phyloP scores from a whole-genome alignment of 1,140 invertebrate species.

The Paralvinella palmiformis region DNA sequence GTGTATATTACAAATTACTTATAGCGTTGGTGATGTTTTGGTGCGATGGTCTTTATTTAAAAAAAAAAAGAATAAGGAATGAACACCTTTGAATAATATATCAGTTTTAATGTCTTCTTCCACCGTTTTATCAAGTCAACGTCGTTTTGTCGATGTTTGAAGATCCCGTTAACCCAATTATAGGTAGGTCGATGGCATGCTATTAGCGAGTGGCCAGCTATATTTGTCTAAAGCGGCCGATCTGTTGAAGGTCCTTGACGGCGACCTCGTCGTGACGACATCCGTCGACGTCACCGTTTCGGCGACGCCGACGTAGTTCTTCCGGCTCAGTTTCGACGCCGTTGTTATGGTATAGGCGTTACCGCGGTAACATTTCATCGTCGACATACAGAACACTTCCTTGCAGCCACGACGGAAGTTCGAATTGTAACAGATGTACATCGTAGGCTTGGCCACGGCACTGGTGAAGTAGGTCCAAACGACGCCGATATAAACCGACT shows the following conservation, averaged over 20 bases:
- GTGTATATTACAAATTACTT: no score
- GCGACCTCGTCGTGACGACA: background rate
- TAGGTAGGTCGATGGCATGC: background rate
- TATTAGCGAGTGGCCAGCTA: conserved; percentile 1
- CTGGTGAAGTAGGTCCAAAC: conserved; percentile 22
- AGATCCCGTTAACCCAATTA: no score
- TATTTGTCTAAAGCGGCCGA: background rate
- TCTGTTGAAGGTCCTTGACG: background rate
- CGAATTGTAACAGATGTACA: conserved; percentile 37
- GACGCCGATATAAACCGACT: conserved; percentile 22
- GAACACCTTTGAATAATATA: no score
- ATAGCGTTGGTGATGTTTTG: no score
- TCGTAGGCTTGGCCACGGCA: conserved; percentile 26
- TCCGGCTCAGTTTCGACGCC: conserved; percentile 30
- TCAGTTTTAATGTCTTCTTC: no score
- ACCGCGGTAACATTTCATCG: conserved; percentile 37
- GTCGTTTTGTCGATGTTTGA: no score
- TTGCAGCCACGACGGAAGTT: conserved; percentile 40
- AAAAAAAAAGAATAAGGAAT: no score
- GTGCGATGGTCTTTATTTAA: no score
- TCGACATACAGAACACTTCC: conserved; percentile 39
- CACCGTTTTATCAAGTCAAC: no score
- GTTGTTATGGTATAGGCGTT: conserved; percentile 37
- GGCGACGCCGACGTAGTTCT: conserved; percentile 34
- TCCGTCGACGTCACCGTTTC: conserved; percentile 13